phyloP scores from a whole-genome alignment of 2,888 invertebrate species.

The Andrena bucephala region DNA sequence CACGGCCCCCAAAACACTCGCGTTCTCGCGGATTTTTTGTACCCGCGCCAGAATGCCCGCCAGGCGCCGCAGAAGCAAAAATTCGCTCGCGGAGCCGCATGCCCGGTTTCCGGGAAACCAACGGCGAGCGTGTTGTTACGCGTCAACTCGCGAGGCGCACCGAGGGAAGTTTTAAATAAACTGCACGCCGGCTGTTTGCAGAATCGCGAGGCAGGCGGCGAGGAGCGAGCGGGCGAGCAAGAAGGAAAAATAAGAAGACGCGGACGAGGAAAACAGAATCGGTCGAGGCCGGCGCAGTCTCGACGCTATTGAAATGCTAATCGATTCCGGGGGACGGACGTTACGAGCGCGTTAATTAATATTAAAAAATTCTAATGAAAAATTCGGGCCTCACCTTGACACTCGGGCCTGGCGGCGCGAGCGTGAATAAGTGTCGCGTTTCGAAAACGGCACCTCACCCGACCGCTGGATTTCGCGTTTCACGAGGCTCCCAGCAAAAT shows the following conservation, averaged over 20 bases:
- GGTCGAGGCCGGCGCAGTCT: neutral
- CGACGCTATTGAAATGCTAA: slow-evolving; percentile 29
- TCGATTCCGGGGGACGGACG: slow-evolving; percentile 36
- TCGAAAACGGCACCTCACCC: neutral
- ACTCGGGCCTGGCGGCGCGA: neutral
- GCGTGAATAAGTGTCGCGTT: neutral
- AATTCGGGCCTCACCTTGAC: slow-evolving; percentile 27
- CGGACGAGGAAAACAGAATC: neutral
- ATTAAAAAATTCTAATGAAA: slow-evolving; percentile 33
- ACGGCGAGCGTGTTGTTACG: slow-evolving; percentile 12
- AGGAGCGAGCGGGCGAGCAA: neutral
- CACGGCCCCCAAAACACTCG: slow-evolving; percentile 35
- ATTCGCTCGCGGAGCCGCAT: slow-evolving; percentile 33
- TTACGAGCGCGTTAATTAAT: slow-evolving; percentile 26
- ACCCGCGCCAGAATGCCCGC: slow-evolving; percentile 7
- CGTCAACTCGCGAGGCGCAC: slow-evolving; percentile 13
- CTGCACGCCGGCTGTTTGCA: slow-evolving; percentile 34
- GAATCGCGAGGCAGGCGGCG: neutral
- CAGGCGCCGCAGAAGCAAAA: neutral
- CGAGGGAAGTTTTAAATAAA: slow-evolving; percentile 53
- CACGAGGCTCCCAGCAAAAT: neutral
- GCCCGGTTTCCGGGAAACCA: slow-evolving; percentile 46
- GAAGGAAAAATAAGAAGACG: too few species aligned
- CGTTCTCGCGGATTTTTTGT: slow-evolving; percentile 39
- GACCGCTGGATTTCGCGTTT: neutral